phyloP scores from a whole-genome alignment of 2,797 vertebrate species.

The Poecilia gillii region DNA sequence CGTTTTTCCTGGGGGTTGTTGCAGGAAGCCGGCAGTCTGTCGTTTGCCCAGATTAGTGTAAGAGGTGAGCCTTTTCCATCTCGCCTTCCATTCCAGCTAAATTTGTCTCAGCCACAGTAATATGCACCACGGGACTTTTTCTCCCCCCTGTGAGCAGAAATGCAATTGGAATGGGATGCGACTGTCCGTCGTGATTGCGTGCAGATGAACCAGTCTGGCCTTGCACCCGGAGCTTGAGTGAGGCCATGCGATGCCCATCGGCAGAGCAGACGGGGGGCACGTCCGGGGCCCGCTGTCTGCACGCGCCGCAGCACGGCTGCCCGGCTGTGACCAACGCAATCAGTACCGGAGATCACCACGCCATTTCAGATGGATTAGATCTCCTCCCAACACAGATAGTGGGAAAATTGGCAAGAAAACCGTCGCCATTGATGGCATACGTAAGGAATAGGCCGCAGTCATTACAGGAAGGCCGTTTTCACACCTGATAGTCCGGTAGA shows the following conservation, averaged over 20 bases:
- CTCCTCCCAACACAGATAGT: constrained; percentile 35
- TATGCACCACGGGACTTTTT: constrained; percentile 59
- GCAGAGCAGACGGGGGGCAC: constrained; percentile 38
- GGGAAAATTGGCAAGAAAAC: constrained; percentile 48
- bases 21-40: constrained; percentile 33
- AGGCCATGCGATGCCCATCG: constrained; percentile 52
- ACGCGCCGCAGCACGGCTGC: constrained; percentile 36
- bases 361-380: constrained; percentile 62
- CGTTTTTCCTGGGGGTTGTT: constrained; percentile 38
- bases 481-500: no score
- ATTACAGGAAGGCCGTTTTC: constrained; percentile 28
- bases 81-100: constrained; percentile 67
- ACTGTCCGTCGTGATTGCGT: constrained; percentile 68
- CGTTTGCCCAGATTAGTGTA: constrained; percentile 67
- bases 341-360: constrained; percentile 41
- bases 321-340: constrained; percentile 67
- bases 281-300: constrained; percentile 36
- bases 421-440: constrained; percentile 38
- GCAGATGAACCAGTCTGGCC: constrained; percentile 70
- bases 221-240: constrained; percentile 49
- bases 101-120: constrained; percentile 72
- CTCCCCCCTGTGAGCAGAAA: constrained; percentile 51
- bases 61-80: constrained; percentile 68
- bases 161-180: constrained; percentile 70
- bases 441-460: constrained; percentile 47